Percentiles rank a stretch among this genome's conserved stretches.
Evolutionary conservation across 2,113 vertebrate species (phyloP).

Genomic region (Guaruba guarouba): DNA sequence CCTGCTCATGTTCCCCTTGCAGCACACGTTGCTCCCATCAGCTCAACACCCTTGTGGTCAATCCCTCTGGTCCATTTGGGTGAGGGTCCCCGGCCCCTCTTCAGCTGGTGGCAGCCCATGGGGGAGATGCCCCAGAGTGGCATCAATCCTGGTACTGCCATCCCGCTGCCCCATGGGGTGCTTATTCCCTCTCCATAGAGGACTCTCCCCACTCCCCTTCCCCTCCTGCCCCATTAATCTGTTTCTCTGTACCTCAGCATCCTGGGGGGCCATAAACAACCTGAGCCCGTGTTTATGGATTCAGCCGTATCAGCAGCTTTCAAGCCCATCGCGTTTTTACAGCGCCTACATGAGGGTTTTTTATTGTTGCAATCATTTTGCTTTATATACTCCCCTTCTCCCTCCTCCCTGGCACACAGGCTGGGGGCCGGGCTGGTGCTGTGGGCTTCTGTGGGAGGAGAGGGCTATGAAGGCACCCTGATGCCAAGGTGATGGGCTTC

Average conservation of each 20-base stretch:
- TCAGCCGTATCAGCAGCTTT: constrained; percentile 79
- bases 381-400: constrained; percentile 66
- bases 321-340: constrained; percentile 60
- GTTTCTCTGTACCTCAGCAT: background rate
- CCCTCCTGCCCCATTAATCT: constrained; percentile 49
- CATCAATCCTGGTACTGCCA: background rate
- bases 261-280: constrained; percentile 55
- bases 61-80: rapidly evolving
- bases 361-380: constrained; percentile 75
- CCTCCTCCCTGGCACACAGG: background rate
- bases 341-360: constrained; percentile 67
- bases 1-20: rapidly evolving
- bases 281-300: constrained; percentile 69
- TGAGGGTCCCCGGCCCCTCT: rapidly evolving
- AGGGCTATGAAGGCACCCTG: background rate
- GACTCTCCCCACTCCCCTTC: background rate
- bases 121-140: background rate
- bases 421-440: background rate
- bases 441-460: rapidly evolving
- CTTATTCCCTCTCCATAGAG: rapidly evolving
- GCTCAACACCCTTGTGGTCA: rapidly evolving
- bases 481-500: background rate
- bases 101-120: background rate
- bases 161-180: rapidly evolving
- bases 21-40: background rate